Conservation (phyloP, 2,888 invertebrate species). For the Aphrophora alni region DNA sequence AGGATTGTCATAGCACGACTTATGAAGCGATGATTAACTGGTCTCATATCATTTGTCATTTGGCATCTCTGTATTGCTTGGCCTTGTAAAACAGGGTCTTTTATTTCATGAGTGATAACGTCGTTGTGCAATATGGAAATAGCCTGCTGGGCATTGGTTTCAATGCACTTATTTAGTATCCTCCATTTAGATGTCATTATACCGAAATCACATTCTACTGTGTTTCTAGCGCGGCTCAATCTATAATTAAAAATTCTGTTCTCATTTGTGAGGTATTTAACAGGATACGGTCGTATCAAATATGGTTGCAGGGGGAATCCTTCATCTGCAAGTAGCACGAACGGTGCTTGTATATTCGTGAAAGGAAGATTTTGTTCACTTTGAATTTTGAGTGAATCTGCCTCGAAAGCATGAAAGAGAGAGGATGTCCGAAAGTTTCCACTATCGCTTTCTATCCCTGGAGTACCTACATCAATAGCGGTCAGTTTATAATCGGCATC, state of each 20-base stretch:
- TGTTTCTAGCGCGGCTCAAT: slow-evolving; percentile 26
- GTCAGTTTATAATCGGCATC: not conserved
- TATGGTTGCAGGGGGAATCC: slow-evolving; percentile 23
- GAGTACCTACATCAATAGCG: slow-evolving; percentile 50
- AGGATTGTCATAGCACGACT: no score
- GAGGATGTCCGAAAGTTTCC: slow-evolving; percentile 41
- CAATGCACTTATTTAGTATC: no score
- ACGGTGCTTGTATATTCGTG: slow-evolving; percentile 6
- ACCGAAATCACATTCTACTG: slow-evolving; percentile 36
- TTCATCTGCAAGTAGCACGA: slow-evolving; percentile 33
- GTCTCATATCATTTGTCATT: no score
- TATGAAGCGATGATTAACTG: no score
- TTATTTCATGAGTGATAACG: no score
- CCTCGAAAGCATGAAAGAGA: no score
- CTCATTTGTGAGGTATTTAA: no score
- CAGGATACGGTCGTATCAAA: slow-evolving; percentile 16
- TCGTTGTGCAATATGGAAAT: no score
- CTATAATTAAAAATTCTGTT: slow-evolving; percentile 10
- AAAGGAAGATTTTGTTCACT: not conserved
- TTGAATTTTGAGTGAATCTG: slow-evolving; percentile 1
- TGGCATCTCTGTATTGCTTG: no score
- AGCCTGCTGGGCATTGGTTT: no score
- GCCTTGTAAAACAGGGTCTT: no score
- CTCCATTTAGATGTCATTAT: slow-evolving; percentile 39
- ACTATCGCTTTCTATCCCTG: slow-evolving; percentile 51